Base-by-base conservation (phyloP, 2,113 vertebrate species). In the Stigmatopora argus region DNA sequence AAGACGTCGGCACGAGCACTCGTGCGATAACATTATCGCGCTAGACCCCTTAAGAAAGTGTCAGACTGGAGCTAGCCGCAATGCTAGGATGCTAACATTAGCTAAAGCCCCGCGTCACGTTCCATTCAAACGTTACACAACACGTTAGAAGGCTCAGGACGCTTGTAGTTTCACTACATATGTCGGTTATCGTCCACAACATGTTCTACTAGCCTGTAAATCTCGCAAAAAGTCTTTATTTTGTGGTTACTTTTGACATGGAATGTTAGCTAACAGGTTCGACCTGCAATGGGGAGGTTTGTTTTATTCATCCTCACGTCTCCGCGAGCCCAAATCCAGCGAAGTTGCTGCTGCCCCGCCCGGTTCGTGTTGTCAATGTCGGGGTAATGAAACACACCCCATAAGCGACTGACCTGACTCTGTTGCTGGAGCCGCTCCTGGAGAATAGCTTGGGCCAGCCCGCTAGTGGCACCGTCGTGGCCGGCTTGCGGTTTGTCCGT, bases 381-480 rank as follows among this genome's bases (percentile, higher is more conserved):
- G 0, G 0, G 0, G 0, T 0, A 0, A 84, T 53, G 51, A 15
- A 84, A 69, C 75, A 64, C 23, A 26, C 64, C 7, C 35, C 44
- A 13, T 2, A 19, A 46, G 23, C 57, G 18, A 8, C 26, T 1
- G 8, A 92, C 91, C 88, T 88, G 89, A 60, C 67, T 87, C 63
- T 78, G 82, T 76, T 84, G 85, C 49, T 83, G 83, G 26, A 92
- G 89, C 7, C 83, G 75, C 64, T 91, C 82, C 67, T 91, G 91
- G 21, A 92, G 83, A 67, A 92, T 90, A 0, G 89, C 85, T 65
- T 91, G 91, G 23, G 90, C 89, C 55, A 92, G 77, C 0, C 90
- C 89, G 23, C 84, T 85, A 11, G 86, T 81, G 1, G 74, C 71
- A 1, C 41, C 67, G 9, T 56, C 44, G 18, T 68, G 56, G 0